Evolutionary conservation across 2,888 invertebrate species (phyloP).

Genomic region (Pterobdella sp.): DNA sequence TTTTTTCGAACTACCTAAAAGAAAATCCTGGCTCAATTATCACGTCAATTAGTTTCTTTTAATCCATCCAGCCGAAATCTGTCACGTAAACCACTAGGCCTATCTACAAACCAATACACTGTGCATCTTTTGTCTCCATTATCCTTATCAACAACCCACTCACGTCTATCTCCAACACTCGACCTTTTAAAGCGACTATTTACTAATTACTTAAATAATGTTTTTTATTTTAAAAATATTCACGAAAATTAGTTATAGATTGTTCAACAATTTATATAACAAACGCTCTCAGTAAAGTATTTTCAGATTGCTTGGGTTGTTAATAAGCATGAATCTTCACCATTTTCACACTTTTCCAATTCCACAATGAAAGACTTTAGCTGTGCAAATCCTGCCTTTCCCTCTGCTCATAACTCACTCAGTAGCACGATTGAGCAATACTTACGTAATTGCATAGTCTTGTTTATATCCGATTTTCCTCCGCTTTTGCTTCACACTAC

Average conservation of each 20-base stretch:
- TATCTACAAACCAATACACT: constrained; percentile 13
- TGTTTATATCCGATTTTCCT: neutral
- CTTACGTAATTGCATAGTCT: constrained; percentile 11
- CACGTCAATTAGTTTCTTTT: neutral
- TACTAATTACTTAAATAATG: too few relatives aligned
- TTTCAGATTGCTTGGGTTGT: too few relatives aligned
- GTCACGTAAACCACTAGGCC: constrained; percentile 2
- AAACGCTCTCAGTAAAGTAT: too few relatives aligned
- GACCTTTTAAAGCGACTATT: too few relatives aligned
- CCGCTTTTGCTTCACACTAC: neutral
- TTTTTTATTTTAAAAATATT: too few relatives aligned
- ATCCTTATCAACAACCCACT: neutral
- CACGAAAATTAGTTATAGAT: neutral
- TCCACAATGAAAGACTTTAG: constrained; percentile 2
- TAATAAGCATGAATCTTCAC: too few relatives aligned
- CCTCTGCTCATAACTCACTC: constrained; percentile 1
- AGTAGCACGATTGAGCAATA: constrained; percentile 12
- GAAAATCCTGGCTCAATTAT: neutral
- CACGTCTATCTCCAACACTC: neutral
- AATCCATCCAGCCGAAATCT: constrained; percentile 12
- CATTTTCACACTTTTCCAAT: neutral
- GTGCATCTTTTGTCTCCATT: neutral
- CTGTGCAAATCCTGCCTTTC: constrained; percentile 3
- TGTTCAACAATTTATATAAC: neutral
- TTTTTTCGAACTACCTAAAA: neutral